Conservation (phyloP, 2,797 vertebrate species). For the Cossypha niveicapilla region DNA sequence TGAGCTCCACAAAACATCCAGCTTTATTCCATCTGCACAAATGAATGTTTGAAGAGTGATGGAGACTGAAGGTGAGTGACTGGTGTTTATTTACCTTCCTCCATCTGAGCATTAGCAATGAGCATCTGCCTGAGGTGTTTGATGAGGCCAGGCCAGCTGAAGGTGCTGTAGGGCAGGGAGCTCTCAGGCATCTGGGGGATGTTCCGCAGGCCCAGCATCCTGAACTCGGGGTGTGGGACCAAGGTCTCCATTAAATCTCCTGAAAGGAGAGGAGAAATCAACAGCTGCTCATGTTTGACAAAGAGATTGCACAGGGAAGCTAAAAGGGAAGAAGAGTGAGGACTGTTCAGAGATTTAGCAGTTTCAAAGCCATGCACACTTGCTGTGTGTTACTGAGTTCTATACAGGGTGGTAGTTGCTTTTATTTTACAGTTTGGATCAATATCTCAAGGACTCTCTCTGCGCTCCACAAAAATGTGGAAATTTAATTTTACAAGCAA, state of each 20-base stretch:
- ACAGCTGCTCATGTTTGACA: background rate
- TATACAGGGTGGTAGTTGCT: background rate
- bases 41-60: background rate
- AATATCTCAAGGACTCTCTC: background rate
- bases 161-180: conserved; percentile 86
- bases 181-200: conserved; percentile 89
- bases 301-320: background rate
- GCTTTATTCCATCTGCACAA: background rate
- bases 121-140: conserved; percentile 97
- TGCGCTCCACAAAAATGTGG: background rate
- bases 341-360: background rate
- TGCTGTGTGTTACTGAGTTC: background rate
- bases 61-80: background rate
- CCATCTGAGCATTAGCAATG: conserved; percentile 91
- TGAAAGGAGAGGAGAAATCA: conserved; percentile 57
- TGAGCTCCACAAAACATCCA: background rate
- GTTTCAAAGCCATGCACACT: background rate
- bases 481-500: background rate
- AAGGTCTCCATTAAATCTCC: conserved; percentile 87
- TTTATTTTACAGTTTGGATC: background rate
- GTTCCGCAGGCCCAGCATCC: conserved; percentile 85
- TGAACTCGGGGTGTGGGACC: conserved; percentile 91
- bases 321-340: background rate
- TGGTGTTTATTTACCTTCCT: conserved; percentile 84
- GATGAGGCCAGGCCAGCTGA: conserved; percentile 89